Percentiles rank a stretch among this genome's conserved stretches.
These are phyloP conservation scores for Psix sp. DNA, from an alignment of 1,140 invertebrate genomes.

Conservation along the genomic window DNA sequence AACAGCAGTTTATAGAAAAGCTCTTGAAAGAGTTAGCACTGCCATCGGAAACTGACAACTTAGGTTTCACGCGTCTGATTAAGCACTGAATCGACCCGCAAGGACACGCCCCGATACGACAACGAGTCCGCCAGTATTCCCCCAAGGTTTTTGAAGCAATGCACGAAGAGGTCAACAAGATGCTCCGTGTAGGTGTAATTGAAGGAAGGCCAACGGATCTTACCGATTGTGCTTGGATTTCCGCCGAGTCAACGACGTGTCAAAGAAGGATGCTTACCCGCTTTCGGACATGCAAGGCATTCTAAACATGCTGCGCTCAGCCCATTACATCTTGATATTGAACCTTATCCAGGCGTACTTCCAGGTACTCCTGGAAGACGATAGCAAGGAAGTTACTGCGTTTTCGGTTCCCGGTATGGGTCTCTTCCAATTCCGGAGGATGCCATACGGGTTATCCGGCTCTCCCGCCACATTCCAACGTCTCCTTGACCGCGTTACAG, in stretches of 20 bases:
- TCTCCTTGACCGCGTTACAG: constrained; percentile 67
- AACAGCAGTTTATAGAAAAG: no score
- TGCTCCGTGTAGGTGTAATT: constrained; percentile 63
- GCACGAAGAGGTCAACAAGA: constrained; percentile 36
- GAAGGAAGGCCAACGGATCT: constrained; percentile 65
- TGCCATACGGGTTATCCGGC: constrained; percentile 74
- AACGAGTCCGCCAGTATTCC: constrained; percentile 57
- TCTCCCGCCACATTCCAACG: constrained; percentile 69
- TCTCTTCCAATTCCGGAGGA: constrained; percentile 69
- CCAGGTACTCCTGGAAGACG: constrained; percentile 63
- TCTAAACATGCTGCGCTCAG: constrained; percentile 61
- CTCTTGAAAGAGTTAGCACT: not conserved
- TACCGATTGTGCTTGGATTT: constrained; percentile 74
- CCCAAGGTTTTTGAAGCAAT: constrained; percentile 27
- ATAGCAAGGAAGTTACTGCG: constrained; percentile 69
- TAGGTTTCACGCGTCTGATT: constrained; percentile 16
- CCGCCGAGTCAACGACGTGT: constrained; percentile 71
- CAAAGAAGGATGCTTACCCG: constrained; percentile 59
- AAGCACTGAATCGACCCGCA: constrained; percentile 64
- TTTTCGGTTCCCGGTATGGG: constrained; percentile 71
- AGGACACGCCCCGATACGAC: constrained; percentile 59
- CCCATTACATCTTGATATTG: constrained; percentile 56
- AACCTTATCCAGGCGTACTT: constrained; percentile 62
- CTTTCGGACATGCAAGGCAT: constrained; percentile 62
- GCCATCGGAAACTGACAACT: not conserved